Conservation (phyloP, 2,888 invertebrate species). For the Cosmia pyralina region DNA sequence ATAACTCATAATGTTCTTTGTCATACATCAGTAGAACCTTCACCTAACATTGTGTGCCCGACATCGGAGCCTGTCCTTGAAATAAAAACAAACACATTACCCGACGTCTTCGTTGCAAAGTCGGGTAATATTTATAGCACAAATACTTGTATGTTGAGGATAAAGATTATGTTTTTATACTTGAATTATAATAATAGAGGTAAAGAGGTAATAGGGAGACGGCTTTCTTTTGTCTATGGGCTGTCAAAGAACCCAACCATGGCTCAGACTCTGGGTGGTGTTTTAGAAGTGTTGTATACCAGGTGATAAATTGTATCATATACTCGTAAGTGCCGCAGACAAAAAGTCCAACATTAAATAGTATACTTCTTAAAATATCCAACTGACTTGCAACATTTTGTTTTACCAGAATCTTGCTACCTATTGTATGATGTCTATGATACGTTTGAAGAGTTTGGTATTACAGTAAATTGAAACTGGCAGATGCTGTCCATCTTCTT, state of each 20-base stretch:
- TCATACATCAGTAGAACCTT: slow-evolving; percentile 22
- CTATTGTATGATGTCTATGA: too few relatives aligned
- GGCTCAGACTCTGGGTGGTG: too few relatives aligned
- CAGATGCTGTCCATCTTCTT: background rate
- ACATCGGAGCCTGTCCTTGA: slow-evolving; percentile 26
- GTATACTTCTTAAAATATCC: background rate
- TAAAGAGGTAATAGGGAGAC: background rate
- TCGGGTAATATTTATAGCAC: slow-evolving; percentile 40
- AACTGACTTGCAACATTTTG: background rate
- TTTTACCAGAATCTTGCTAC: background rate
- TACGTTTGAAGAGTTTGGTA: background rate
- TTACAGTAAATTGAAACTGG: background rate
- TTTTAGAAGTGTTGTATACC: background rate
- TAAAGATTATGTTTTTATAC: slow-evolving; percentile 42
- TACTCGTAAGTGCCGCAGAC: background rate
- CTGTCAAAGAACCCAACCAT: background rate
- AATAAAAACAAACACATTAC: slow-evolving; percentile 45
- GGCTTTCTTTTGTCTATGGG: slow-evolving; percentile 12
- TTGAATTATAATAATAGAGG: slow-evolving; percentile 16
- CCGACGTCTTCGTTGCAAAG: slow-evolving; percentile 23
- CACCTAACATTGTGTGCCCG: slow-evolving; percentile 18
- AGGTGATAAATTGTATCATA: background rate
- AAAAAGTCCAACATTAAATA: background rate
- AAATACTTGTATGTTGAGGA: slow-evolving; percentile 19
- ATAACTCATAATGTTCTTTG: background rate